Base-by-base conservation (phyloP, 1,140 invertebrate species). In the Cherax destructor region DNA sequence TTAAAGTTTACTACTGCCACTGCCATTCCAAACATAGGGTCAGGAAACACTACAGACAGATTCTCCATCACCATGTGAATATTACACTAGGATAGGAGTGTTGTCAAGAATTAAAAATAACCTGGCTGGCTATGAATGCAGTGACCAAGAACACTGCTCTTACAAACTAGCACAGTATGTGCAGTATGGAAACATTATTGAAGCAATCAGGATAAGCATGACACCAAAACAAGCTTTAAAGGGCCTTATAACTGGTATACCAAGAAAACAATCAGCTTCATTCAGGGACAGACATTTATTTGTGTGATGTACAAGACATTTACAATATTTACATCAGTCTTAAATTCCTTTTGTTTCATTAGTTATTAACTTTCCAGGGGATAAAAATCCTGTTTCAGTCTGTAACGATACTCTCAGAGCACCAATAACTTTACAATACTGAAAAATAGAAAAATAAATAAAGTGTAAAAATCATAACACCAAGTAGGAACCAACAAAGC, bases 11-110 rank as follows among this genome's bases (percentile, higher is more conserved):
- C 83, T 86, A 77, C 87, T 89, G 91, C 91, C 91, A 86, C 86
- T 89, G 91, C 91, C 91, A 92, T 92, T 92, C 91, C 91, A 92
- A 92, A 92, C 91, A 86, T 91, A 83, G 91, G 91, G 91, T 92
- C 91, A 89, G 76, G 52, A 86, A 85, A 81, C 10, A 50, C 24
- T 74, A 72, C 24, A 21, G n/a, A 74, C n/a, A 74, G n/a, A 24
- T 74, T 74, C 69, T 74, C 18, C 21, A 30, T 74, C 11, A 30
- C 24, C 69, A 74, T 30, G 5, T 30, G n/a, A n/a, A 74, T 16
- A 74, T 30, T 24, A 74, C 24, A n/a, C 69, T 30, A 74, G n/a
- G 6, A 30, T 74, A n/a, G 69, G 69, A 79, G 76, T 78, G 49
- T 83, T 24, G 56, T 83, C n/a, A 83, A 13, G 6, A 13, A 83